These are phyloP conservation scores for Notoglanidium macrostoma DNA, from an alignment of 2,797 vertebrate genomes.

Conservation along the genomic window DNA sequence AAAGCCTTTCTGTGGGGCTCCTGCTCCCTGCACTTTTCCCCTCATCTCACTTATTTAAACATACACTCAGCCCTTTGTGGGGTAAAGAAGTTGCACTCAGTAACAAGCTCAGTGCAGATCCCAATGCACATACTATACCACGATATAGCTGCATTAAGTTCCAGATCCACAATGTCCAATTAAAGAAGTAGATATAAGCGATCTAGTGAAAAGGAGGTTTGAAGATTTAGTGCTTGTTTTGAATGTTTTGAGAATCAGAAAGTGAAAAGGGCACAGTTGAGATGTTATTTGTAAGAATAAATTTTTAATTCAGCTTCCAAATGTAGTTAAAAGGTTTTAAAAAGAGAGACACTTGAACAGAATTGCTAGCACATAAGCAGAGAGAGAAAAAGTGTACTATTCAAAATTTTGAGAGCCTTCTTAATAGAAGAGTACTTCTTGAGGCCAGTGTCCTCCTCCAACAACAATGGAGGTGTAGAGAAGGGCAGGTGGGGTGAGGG, in stretches of 20 bases:
- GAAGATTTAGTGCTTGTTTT: neutral
- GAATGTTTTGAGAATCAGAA: neutral
- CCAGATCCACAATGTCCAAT: neutral
- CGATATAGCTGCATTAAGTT: neutral
- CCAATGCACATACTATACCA: conserved; percentile 22
- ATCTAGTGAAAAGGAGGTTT: neutral
- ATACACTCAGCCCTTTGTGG: conserved; percentile 62
- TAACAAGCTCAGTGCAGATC: conserved; percentile 43
- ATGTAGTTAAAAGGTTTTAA: neutral
- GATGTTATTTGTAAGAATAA: too few species aligned
- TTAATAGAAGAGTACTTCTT: conserved; percentile 8
- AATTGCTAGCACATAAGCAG: neutral
- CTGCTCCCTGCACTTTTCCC: neutral
- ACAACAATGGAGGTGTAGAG: conserved; percentile 33
- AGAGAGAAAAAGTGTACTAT: neutral
- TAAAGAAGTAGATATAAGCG: neutral
- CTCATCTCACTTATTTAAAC: conserved; percentile 17
- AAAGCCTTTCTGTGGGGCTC: conserved; percentile 47
- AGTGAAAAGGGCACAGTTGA: neutral
- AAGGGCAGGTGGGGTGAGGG: conserved; percentile 16
- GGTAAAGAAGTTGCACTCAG: conserved; percentile 21
- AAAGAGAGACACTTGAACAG: neutral
- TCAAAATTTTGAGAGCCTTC: neutral
- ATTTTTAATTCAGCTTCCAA: neutral
- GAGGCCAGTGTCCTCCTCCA: neutral